Base-by-base conservation (phyloP, 2,113 vertebrate species). In the Prionailurus bengalensis region DNA sequence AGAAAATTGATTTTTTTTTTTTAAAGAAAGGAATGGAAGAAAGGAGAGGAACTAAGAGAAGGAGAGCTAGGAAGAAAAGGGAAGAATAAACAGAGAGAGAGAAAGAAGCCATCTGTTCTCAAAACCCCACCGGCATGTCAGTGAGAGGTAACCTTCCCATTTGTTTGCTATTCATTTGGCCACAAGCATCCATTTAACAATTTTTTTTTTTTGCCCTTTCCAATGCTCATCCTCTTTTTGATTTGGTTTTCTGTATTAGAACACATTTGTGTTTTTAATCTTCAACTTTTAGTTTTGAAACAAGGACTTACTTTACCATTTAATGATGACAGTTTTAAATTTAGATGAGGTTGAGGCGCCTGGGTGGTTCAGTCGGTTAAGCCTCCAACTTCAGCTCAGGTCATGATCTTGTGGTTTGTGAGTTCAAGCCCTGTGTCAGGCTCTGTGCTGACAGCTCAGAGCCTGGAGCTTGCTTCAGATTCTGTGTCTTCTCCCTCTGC, bases 221-320 rank as follows among this genome's bases (percentile, higher is more conserved):
- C 29, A 91, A n/a, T 82, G 73, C 7, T 93, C 31, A 78, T 36
- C 29, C 36, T 74, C n/a, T 87, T 76, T 87, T 71, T 84, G 23
- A 63, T 55, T 87, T 80, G 42, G 11, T 78, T 76, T 91, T 89
- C 89, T 87, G 23, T 63, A 65, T 9, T 58, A 91, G 23, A 87
- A 61, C 85, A 86, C n/a, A n/a, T 15, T 79, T 89, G 23, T n/a
- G 42, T 63, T 80, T 90, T 93, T 86, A 66, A 84, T 53, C 31
- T 45, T 82, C 10, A 88, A 83, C 74, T 92, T 95, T 71, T 76
- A 48, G 17, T 84, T 95, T 85, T 94, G 55, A 96, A 96, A 89
- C 53, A 79, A 91, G 45, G 58, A 68, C 88, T 90, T 93, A 86
- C 66, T 85, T 92, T 81, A 89, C 1, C 16, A 76, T 51, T 73